A percentile compares a stretch with the other conserved stretches of the same genome.
Evolutionary conservation across 2,113 vertebrate genomes (phyloP).

Genomic region (Gallinago jamesoni): DNA sequence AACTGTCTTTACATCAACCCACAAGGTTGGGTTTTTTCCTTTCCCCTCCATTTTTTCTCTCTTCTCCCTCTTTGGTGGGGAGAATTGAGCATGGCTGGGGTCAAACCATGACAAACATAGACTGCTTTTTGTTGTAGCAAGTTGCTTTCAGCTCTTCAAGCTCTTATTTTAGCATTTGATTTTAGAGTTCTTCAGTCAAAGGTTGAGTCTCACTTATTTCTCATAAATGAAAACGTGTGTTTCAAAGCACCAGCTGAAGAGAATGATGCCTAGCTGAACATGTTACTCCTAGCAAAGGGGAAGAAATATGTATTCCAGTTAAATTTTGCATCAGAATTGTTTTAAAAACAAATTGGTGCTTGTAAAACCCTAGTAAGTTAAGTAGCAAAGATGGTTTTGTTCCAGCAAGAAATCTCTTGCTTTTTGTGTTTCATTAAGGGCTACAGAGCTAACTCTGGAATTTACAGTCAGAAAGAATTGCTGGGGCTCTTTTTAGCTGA

Average conservation of each 20-base stretch:
- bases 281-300: not conserved
- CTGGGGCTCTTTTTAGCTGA: not conserved
- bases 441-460: not conserved
- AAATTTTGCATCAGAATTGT: not conserved
- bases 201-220: not conserved
- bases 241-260: not conserved
- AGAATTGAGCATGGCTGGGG: not conserved
- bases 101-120: not conserved
- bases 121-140: not conserved
- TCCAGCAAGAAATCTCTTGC: not conserved
- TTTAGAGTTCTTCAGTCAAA: not conserved
- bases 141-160: not conserved
- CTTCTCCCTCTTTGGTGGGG: not conserved
- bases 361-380: not conserved
- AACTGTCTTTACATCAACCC: not conserved
- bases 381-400: not conserved
- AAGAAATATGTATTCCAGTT: not conserved
- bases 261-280: not conserved
- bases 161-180: not conserved
- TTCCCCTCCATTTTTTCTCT: not conserved
- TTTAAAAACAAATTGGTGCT: not conserved
- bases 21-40: not conserved
- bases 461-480: not conserved
- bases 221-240: not conserved
- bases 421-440: not conserved